Evolutionary conservation across 2,888 invertebrate species (phyloP).

Genomic region (Chymomyza fuscimana): DNA sequence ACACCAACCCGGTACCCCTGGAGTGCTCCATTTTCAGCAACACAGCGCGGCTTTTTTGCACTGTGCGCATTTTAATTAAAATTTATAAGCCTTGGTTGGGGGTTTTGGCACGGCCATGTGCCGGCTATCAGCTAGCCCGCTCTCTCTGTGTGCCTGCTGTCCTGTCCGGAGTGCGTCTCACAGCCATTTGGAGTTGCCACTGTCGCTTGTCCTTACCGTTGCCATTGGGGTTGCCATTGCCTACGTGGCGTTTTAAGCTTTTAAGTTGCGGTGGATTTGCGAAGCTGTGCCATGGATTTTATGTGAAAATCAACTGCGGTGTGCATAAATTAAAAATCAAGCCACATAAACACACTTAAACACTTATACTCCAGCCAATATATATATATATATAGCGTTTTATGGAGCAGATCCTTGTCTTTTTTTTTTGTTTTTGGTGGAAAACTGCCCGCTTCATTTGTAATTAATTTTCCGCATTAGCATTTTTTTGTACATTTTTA

Average conservation of each 20-base stretch:
- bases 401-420: too few relatives aligned
- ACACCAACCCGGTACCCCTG: not conserved
- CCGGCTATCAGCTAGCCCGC: slow-evolving; percentile 29
- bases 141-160: not conserved
- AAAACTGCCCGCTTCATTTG: slow-evolving; percentile 56
- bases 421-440: not conserved
- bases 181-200: not conserved
- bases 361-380: slow-evolving; percentile 8
- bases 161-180: not conserved
- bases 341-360: slow-evolving; percentile 32
- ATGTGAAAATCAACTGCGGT: slow-evolving; percentile 72
- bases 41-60: slow-evolving; percentile 23
- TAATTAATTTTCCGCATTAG: slow-evolving; percentile 71
- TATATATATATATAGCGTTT: not conserved
- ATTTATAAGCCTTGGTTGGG: slow-evolving; percentile 71
- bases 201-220: not conserved
- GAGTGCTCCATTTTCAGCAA: slow-evolving; percentile 15
- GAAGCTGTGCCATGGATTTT: slow-evolving; percentile 61
- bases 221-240: not conserved
- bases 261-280: slow-evolving; percentile 71
- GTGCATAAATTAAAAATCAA: slow-evolving; percentile 72
- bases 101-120: slow-evolving; percentile 53
- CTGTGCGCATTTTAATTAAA: slow-evolving; percentile 69
- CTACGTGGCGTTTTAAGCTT: slow-evolving; percentile 64
- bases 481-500: slow-evolving; percentile 28